Evolutionary conservation across 2,797 vertebrate genomes (phyloP).

Genomic region (Allochrocebus solatus): DNA sequence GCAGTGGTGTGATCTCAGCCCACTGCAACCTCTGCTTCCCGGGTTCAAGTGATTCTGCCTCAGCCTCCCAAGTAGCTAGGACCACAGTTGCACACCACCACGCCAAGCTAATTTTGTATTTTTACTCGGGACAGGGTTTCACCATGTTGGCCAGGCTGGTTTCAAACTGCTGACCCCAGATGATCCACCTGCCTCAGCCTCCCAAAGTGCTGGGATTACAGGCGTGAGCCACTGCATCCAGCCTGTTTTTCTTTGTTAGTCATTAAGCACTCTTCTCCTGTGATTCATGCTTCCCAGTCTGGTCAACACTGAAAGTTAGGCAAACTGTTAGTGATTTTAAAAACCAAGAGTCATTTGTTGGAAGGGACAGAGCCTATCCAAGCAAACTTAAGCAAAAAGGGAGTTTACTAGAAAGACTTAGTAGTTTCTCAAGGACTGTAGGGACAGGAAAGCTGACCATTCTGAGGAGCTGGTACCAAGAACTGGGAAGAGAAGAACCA

Average conservation of each 20-base stretch:
- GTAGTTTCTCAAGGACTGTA: neutral
- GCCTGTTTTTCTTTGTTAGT: neutral
- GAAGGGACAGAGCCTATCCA: neutral
- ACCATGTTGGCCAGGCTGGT: too few species aligned
- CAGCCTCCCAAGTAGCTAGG: too few species aligned
- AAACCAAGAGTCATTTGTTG: neutral
- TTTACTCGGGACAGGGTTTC: too few species aligned
- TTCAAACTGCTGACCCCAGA: too few species aligned
- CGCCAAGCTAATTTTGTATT: too few species aligned
- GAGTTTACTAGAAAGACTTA: neutral
- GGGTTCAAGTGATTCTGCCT: too few species aligned
- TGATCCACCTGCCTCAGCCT: too few species aligned
- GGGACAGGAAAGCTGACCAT: neutral
- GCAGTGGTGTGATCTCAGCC: too few species aligned
- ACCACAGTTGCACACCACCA: too few species aligned
- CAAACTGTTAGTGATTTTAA: neutral
- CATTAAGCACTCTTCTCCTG: neutral
- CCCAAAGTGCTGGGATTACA: too few species aligned
- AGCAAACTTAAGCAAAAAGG: neutral
- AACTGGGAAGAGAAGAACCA: neutral
- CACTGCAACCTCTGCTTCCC: too few species aligned
- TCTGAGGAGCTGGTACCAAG: neutral
- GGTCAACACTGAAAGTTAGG: neutral
- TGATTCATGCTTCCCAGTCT: neutral
- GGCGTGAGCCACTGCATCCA: neutral